phyloP scores from a whole-genome alignment of 2,888 invertebrate species.

The Andrena dorsata region DNA sequence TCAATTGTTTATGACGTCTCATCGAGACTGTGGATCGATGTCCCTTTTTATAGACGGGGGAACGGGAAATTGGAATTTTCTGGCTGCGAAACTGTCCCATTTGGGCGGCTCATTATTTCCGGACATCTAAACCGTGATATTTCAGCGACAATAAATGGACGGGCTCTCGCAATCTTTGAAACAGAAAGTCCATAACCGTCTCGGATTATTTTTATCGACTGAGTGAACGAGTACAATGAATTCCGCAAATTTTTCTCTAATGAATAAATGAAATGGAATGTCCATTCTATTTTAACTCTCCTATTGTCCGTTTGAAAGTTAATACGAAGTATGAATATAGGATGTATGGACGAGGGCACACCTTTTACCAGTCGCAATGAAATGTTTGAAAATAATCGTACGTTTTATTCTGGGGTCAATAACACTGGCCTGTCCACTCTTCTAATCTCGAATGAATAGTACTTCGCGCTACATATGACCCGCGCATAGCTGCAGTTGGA shows the following conservation, averaged over 20 bases:
- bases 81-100: conserved; percentile 6
- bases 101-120: conserved; percentile 15
- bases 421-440: neutral
- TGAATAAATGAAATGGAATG: too few species aligned
- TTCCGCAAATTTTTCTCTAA: too few species aligned
- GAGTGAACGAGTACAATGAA: too few species aligned
- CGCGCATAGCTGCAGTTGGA: conserved; percentile 33
- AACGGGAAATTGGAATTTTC: conserved; percentile 44
- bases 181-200: too few species aligned
- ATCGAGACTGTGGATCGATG: conserved; percentile 49
- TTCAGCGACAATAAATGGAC: neutral
- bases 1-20: conserved; percentile 66
- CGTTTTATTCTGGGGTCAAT: conserved; percentile 27
- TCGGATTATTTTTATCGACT: too few species aligned
- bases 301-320: neutral
- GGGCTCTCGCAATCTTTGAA: too few species aligned
- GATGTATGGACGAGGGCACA: neutral
- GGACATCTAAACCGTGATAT: neutral
- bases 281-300: too few species aligned
- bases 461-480: conserved; percentile 19
- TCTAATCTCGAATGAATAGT: conserved; percentile 57
- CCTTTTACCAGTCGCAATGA: neutral
- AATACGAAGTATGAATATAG: neutral
- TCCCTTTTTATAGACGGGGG: conserved; percentile 46
- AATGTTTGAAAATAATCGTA: neutral